Base-by-base conservation (phyloP, 2,113 vertebrate genomes). In the Eidolon helvum region DNA sequence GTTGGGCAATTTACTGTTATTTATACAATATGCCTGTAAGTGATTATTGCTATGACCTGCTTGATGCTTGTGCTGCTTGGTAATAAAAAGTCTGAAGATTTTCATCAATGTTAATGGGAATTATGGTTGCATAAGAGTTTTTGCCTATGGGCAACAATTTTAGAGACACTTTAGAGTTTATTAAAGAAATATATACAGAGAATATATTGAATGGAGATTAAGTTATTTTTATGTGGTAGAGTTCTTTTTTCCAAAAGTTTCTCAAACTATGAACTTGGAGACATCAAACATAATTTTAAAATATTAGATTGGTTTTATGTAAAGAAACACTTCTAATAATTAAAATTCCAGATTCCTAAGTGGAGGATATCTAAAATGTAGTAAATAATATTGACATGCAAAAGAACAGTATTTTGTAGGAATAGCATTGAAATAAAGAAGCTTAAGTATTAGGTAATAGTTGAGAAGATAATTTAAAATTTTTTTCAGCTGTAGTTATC, bases 101-200 rank as follows among this genome's bases (percentile, higher is more conserved):
- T 95, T 71, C 18, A 9, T 96, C 50, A 71, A 38, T 71, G 22
- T 92, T 75, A 84, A 69, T 66, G 55, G 71, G 68, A 86, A 61
- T 90, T 90, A 40, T 91, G 53, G 7, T 75, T 89, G 45, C 66
- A 79, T 95, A 90, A 63, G 74, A 87, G n/a, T 72, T 95, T 96
- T 90, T 87, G 33, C 45, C 21, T 55, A 15, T 66, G 53, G 77
- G 19, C 14, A 69, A 74, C 45, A 45, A 66, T 80, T 94, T 59
- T 90, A 94, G 74, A 90, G 75, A 26, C 48, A 83, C 18, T 71
- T 93, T 82, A 91, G 45, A 93, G 48, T 6, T 66, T 94, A 66
- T 68, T 90, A 80, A 48, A 84, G 71, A 87, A 65, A 75, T 66
- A 61, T 35, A 8, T 55, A 65, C 24, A 57, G 72, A 57, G 72